Evolutionary conservation across 2,888 invertebrate species (phyloP).

Genomic region (Pyralis farinalis): DNA sequence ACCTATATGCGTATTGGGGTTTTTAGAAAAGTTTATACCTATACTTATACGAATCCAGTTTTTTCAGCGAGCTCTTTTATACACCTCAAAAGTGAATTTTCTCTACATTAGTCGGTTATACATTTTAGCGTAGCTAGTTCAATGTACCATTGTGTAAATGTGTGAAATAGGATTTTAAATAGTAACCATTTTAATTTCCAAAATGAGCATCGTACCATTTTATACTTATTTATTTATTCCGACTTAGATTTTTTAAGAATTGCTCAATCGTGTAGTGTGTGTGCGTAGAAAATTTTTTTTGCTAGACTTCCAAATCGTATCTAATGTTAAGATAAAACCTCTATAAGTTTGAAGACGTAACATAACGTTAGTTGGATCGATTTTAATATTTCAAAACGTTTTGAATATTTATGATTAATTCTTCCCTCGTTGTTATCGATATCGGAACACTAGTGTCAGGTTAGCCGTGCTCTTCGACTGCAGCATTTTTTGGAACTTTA

Average conservation of each 20-base stretch:
- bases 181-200: slow-evolving; percentile 25
- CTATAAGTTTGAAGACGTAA: not conserved
- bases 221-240: slow-evolving; percentile 38
- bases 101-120: slow-evolving; percentile 58
- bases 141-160: slow-evolving; percentile 34
- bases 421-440: no score
- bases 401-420: no score
- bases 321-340: slow-evolving; percentile 3
- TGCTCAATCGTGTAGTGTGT: slow-evolving; percentile 61
- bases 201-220: slow-evolving; percentile 21
- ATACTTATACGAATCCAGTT: slow-evolving; percentile 65
- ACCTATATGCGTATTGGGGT: slow-evolving; percentile 58
- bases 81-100: slow-evolving; percentile 65
- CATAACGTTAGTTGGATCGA: no score
- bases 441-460: no score
- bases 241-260: slow-evolving; percentile 48
- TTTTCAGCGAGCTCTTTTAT: slow-evolving; percentile 69
- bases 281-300: slow-evolving; percentile 40
- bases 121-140: slow-evolving; percentile 51
- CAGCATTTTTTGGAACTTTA: no score
- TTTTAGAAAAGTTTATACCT: slow-evolving; percentile 73
- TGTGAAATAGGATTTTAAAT: slow-evolving; percentile 30
- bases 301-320: slow-evolving; percentile 33
- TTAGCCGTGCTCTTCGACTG: no score
- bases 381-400: no score